Base-by-base conservation (phyloP, 2,113 vertebrate genomes). In the Plectropomus leopardus region DNA sequence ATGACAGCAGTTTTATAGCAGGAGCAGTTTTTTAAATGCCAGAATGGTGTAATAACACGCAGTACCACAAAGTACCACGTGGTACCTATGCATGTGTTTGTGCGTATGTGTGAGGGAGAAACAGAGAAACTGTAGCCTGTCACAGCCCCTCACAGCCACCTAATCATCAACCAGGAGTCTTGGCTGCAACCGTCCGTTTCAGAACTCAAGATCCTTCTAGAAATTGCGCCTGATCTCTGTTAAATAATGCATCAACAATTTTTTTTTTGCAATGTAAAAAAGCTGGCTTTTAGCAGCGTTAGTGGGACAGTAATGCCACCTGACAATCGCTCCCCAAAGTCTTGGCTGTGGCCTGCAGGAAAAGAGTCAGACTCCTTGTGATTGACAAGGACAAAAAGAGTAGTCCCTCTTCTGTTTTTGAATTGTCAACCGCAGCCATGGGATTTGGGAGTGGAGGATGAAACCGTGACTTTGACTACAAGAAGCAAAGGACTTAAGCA, bases 351-450 rank as follows among this genome's bases (percentile, higher is more conserved):
- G 87, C 91, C 80, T 77, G 71, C 89, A 94, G 89, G 88, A 91
- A 90, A 66, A 51, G 76, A 67, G 78, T 65, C 72, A 70, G 71
- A 47, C 81, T 88, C 75, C 71, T 53, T 19, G 70, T 95, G 94
- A 95, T 95, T 96, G 95, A 96, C 95, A 96, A 95, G 95, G 94
- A 94, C 94, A 94, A 93, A 94, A 89, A 93, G 93, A 91, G 86
- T 83, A 82, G 93, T 94, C 91, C 87, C 90, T 67, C 86, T 91
- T 79, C 88, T 91, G 94, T 93, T 94, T 94, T 92, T 93, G 90
- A 92, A 91, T 95, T 92, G 92, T 94, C 93, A 93, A 93, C 93
- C 42, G 21, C 87, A 89, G 93, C 90, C 64, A n/a, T 79, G 90
- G 93, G 93, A 93, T 86, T 95, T 92, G 58, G 87, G 89, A 91